phyloP scores from a whole-genome alignment of 2,888 invertebrate genomes.

The Pedicia rivosa region DNA sequence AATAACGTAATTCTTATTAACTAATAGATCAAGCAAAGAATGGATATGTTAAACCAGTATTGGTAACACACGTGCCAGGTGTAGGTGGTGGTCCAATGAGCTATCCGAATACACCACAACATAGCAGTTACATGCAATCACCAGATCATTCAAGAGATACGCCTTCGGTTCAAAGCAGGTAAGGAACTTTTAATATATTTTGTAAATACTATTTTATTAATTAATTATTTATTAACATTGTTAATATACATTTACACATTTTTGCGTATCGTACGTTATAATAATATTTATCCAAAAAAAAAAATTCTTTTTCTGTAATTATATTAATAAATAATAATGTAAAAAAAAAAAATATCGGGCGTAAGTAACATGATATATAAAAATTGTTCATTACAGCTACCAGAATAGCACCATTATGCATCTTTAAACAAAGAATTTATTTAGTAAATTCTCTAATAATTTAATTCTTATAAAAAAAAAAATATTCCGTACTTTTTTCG shows the following conservation, averaged over 20 bases:
- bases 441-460: background rate
- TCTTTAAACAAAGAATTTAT: slow-evolving; percentile 20
- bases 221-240: background rate
- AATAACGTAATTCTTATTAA: too few species aligned
- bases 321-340: background rate
- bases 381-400: slow-evolving; percentile 26
- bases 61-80: slow-evolving; percentile 72
- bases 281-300: background rate
- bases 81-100: slow-evolving; percentile 34
- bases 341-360: slow-evolving; percentile 1
- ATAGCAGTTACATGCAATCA: slow-evolving; percentile 46
- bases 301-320: background rate
- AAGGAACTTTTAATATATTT: slow-evolving; percentile 16
- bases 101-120: slow-evolving; percentile 51
- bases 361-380: slow-evolving; percentile 16
- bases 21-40: slow-evolving; percentile 28
- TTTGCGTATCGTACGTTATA: background rate
- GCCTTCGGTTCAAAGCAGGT: slow-evolving; percentile 64
- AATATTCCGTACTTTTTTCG: background rate
- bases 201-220: background rate
- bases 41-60: slow-evolving; percentile 71
- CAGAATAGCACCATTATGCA: slow-evolving; percentile 33
- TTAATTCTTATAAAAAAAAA: background rate
- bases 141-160: slow-evolving; percentile 62
- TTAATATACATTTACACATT: background rate